These are phyloP conservation scores for Lerista edwardsae DNA, from an alignment of 2,797 vertebrate species.

Conservation along the genomic window DNA sequence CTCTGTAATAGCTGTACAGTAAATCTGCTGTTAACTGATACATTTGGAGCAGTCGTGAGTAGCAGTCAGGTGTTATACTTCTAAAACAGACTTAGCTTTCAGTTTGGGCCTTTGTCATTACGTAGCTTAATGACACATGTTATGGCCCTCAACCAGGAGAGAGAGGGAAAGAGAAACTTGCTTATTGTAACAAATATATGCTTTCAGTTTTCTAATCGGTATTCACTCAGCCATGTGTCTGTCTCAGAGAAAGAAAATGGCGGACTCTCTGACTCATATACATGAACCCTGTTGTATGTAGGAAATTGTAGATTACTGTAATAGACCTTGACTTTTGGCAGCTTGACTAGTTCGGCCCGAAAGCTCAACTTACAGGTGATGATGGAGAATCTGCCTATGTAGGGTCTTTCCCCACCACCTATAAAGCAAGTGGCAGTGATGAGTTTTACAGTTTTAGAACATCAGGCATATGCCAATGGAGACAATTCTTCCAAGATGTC, in stretches of 20 bases:
- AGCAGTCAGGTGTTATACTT: constrained; percentile 7
- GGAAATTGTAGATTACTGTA: no score
- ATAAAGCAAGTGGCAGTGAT: no score
- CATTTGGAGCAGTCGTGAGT: not conserved
- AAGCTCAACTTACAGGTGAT: no score
- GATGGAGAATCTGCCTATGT: no score
- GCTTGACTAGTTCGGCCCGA: no score
- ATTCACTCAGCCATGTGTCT: not conserved
- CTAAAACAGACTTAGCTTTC: constrained; percentile 10
- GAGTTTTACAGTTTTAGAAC: no score
- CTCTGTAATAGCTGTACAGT: not conserved
- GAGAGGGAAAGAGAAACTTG: constrained; percentile 7
- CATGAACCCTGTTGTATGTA: not conserved
- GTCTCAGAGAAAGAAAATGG: constrained; percentile 9
- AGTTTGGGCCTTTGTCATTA: constrained; percentile 34
- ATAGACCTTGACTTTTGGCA: no score
- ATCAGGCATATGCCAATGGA: no score
- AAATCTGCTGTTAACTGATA: constrained; percentile 24
- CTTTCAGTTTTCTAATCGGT: constrained; percentile 15
- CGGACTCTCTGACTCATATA: constrained; percentile 15
- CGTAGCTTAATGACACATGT: constrained; percentile 26
- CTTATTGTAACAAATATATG: constrained; percentile 15
- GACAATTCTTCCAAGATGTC: no score
- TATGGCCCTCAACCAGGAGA: constrained; percentile 1
- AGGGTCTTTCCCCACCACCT: no score